Percentiles rank a stretch among this genome's conserved stretches.
Evolutionary conservation across 2,113 vertebrate species (phyloP).

Genomic region (Anguilla japonica): DNA sequence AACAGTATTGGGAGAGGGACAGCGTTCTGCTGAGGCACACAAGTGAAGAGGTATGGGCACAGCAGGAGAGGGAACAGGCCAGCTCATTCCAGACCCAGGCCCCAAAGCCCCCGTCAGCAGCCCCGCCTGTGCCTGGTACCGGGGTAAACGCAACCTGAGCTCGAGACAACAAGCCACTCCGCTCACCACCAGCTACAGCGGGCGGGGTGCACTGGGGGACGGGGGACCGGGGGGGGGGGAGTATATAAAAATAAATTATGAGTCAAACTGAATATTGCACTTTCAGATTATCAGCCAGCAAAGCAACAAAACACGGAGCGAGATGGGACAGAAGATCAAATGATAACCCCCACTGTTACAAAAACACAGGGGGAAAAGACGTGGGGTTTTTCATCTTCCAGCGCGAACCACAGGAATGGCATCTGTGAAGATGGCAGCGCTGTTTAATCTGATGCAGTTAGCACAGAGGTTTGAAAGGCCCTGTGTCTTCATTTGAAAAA

Average conservation of each 20-base stretch:
- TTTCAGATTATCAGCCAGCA: constrained; percentile 13
- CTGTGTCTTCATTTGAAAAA: not conserved
- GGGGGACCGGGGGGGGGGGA: not conserved
- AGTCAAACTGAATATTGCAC: constrained; percentile 27
- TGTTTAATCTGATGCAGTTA: not conserved
- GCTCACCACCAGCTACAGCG: not conserved
- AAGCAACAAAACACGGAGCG: not conserved
- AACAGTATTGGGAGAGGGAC: not conserved
- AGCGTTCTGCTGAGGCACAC: no score
- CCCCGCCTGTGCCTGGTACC: not conserved
- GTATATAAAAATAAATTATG: constrained; percentile 7
- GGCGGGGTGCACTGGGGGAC: no score
- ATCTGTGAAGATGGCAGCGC: not conserved
- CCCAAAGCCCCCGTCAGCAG: constrained; percentile 16
- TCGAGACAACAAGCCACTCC: not conserved
- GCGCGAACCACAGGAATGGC: not conserved
- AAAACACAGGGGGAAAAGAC: not conserved
- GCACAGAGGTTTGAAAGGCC: not conserved
- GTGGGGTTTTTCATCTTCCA: not conserved
- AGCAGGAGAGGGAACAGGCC: constrained; percentile 2
- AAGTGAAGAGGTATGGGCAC: not conserved
- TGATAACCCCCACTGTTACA: constrained; percentile 8
- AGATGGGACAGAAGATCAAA: constrained; percentile 28
- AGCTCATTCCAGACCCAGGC: constrained; percentile 5
- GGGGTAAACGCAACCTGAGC: not conserved